Percentiles rank a stretch among this genome's conserved stretches.
Conservation (phyloP, 2,888 invertebrate species). For the Pristionchus exspectatus region DNA sequence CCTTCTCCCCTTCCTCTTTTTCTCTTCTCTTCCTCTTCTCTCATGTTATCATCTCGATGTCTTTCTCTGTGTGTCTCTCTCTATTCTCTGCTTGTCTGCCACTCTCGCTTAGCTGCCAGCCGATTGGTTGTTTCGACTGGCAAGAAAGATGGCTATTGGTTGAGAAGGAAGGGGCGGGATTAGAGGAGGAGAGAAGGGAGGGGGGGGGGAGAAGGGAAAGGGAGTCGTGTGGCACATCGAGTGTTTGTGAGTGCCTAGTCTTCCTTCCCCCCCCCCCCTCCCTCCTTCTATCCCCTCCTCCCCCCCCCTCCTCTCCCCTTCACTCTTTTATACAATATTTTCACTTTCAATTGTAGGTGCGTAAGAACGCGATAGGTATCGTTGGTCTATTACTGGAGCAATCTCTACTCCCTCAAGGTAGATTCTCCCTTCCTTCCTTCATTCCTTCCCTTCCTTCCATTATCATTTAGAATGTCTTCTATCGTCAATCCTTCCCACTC, state of each 20-base stretch:
- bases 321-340: neutral
- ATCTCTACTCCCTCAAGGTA: constrained; percentile 82
- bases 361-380: constrained; percentile 85
- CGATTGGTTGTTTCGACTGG: too few relatives aligned
- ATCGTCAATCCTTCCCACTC: constrained; percentile 41
- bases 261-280: neutral
- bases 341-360: constrained; percentile 81
- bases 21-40: neutral
- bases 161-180: constrained; percentile 42
- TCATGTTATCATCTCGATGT: constrained; percentile 24
- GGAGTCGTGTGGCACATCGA: constrained; percentile 2
- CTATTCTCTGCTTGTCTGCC: constrained; percentile 1
- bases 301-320: neutral
- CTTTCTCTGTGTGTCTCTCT: constrained; percentile 27
- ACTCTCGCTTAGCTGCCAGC: neutral
- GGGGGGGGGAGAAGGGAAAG: neutral
- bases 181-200: neutral
- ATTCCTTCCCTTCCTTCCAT: neutral
- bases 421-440: constrained; percentile 54
- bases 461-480: constrained; percentile 51
- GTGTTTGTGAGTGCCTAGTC: constrained; percentile 38
- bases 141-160: constrained; percentile 15
- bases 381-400: constrained; percentile 85
- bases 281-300: constrained; percentile 30
- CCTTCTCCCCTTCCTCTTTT: neutral